Evolutionary conservation across 2,888 invertebrate species (phyloP).

Genomic region (Rotaria magnacalcarata): DNA sequence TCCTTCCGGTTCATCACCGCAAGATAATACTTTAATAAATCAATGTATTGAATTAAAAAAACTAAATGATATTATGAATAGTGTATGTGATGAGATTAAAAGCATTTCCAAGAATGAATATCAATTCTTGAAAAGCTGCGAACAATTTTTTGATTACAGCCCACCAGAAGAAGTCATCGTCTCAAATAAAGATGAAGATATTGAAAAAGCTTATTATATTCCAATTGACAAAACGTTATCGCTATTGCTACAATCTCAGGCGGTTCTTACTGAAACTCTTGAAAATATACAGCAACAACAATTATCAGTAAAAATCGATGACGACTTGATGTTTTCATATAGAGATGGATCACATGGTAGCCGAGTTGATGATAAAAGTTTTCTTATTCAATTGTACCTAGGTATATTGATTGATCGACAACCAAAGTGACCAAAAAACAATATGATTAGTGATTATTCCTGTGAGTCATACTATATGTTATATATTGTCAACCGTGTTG

Average conservation of each 20-base stretch:
- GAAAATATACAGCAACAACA: background rate
- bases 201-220: background rate
- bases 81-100: background rate
- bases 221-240: background rate
- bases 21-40: accelerated
- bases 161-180: background rate
- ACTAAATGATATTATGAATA: background rate
- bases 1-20: background rate
- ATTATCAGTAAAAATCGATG: background rate
- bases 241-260: background rate
- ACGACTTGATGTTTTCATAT: background rate
- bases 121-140: background rate
- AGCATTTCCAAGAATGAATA: background rate
- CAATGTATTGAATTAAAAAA: background rate
- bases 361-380: background rate
- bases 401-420: no score
- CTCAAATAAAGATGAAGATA: background rate
- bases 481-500: no score
- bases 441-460: no score
- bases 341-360: background rate
- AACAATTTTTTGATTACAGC: background rate
- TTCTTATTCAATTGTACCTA: background rate
- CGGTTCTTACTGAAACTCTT: background rate
- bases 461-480: no score
- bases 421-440: no score